Conservation (phyloP, 1,140 invertebrate genomes). For the Nasonia giraulti region DNA sequence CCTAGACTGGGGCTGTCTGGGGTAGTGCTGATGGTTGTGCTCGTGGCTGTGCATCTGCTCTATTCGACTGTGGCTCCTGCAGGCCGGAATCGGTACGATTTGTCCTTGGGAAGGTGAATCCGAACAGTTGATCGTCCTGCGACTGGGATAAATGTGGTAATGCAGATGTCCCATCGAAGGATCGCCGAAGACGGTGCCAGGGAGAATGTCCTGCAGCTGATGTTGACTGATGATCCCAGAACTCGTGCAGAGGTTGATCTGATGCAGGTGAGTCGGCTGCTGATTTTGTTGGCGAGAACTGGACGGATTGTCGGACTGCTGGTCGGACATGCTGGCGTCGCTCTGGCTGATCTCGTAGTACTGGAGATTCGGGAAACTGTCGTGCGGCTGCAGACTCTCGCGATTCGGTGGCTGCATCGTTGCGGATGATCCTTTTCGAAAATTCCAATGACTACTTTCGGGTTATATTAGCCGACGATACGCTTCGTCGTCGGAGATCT, state of each 20-base stretch:
- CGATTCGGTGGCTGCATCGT: slow-evolving; percentile 25
- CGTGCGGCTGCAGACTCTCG: slow-evolving; percentile 15
- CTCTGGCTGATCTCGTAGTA: slow-evolving; percentile 45
- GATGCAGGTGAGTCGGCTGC: slow-evolving; percentile 20
- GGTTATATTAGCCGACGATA: not conserved
- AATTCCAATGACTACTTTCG: not conserved
- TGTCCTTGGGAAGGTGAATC: not conserved
- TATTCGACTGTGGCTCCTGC: not conserved
- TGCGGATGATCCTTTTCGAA: not conserved
- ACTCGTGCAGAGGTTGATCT: not conserved
- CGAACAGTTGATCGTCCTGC: not conserved
- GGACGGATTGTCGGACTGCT: not conserved
- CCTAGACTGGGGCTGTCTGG: not conserved
- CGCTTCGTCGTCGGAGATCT: not conserved
- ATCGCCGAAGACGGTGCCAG: slow-evolving; percentile 32
- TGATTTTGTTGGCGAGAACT: not conserved
- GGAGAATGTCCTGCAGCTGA: slow-evolving; percentile 40
- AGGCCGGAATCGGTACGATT: not conserved
- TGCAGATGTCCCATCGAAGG: slow-evolving; percentile 38
- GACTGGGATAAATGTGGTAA: slow-evolving; percentile 43
- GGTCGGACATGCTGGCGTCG: not conserved
- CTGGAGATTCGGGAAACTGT: not conserved
- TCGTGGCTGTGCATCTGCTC: not conserved
- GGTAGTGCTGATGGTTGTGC: not conserved
- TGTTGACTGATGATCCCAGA: slow-evolving; percentile 21